Base-by-base conservation (phyloP, 2,113 vertebrate species). In the Brachyhypopomus gauderio region DNA sequence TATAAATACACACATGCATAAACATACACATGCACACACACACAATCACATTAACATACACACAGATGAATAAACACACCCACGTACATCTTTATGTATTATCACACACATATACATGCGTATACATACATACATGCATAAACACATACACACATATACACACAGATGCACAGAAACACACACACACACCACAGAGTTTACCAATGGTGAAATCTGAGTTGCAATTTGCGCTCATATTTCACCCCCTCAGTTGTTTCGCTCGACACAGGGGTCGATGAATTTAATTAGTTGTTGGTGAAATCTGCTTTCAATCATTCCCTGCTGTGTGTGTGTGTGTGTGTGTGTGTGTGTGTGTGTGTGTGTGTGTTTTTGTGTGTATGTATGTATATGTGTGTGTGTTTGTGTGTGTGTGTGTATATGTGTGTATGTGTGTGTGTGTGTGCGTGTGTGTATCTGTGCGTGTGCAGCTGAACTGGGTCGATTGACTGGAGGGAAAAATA, bases 221-320 rank as follows among this genome's bases (percentile, higher is more conserved):
- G 60, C 27, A n/a, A 74, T 80, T 80, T 66, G 71, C 58, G 52
- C 71, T 80, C 60, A 66, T 80, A 74, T 74, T 80, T 80, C 71
- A 80, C 59, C 79, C 59, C 79, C 79, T 80, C 59, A 38, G 34
- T 80, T n/a, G 27, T 66, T 66, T 60, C 3, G 45, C 79, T 74
- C 60, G 4, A 27, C 30, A 5, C 79, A 66, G 79, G 79, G 72
- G 79, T 80, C 71, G 60, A 80, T 80, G 60, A 60, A 74, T 80
- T 74, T 80, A 80, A 80, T 80, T 80, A 80, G 79, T 66, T 27
- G 71, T 60, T 80, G 79, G 59, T 5, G 59, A 80, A 80, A 66
- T 62, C 55, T 36, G 79, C 63, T 71, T 36, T 80, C 72, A 80
- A 80, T 74, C 79, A 80, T 71, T 74, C 38, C n/a, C 60, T 56